Conservation (phyloP, 1,140 invertebrate genomes). For the Drosophila leontia region DNA sequence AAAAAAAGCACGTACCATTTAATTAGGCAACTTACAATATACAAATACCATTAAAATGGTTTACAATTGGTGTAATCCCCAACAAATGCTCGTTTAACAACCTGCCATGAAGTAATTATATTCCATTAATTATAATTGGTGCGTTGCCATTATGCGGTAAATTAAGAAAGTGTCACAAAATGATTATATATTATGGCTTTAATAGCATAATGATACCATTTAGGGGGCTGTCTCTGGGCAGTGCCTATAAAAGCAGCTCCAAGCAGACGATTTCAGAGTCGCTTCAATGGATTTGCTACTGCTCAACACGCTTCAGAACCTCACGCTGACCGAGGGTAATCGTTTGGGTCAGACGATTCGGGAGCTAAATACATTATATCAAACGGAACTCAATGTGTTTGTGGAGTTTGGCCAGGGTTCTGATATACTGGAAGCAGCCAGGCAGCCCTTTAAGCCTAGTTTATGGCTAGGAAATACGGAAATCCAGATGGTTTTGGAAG, state of each 20-base stretch:
- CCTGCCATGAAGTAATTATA: constrained; percentile 1
- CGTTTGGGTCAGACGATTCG: constrained; percentile 36
- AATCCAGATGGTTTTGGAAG: constrained; percentile 25
- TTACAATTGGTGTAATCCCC: constrained; percentile 9
- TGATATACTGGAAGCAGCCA: constrained; percentile 6
- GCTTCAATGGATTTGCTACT: constrained; percentile 46
- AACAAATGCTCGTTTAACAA: constrained; percentile 1
- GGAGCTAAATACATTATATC: constrained; percentile 48
- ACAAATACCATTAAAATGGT: not conserved
- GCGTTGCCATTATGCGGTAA: constrained; percentile 8
- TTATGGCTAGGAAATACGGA: constrained; percentile 15
- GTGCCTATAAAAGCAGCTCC: constrained; percentile 20
- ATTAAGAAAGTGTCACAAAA: constrained; percentile 7
- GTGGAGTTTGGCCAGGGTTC: constrained; percentile 42
- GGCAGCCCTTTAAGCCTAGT: constrained; percentile 5
- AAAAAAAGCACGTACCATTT: not conserved
- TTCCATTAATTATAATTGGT: constrained; percentile 8
- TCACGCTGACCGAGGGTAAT: constrained; percentile 26
- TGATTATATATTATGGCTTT: constrained; percentile 1
- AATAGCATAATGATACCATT: constrained; percentile 37
- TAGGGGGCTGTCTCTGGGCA: not conserved
- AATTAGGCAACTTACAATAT: constrained; percentile 1
- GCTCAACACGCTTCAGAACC: constrained; percentile 50
- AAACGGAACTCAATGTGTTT: constrained; percentile 50
- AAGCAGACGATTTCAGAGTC: not conserved